These are phyloP conservation scores for Galeopsomyia nigrocyanea DNA, from an alignment of 2,888 invertebrate species.

Conservation along the genomic window DNA sequence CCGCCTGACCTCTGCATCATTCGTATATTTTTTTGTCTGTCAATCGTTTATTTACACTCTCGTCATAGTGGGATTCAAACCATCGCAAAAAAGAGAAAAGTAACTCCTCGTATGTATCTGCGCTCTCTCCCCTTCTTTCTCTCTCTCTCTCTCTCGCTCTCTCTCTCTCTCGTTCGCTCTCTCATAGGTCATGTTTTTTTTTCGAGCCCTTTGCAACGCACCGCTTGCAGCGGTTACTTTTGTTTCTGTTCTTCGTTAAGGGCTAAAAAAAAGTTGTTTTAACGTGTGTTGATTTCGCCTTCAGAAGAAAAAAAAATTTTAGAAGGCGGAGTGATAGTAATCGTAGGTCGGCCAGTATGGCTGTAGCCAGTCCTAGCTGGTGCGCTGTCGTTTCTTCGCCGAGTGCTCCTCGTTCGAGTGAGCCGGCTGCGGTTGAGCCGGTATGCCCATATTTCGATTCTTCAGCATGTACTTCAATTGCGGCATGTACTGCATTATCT, in stretches of 20 bases:
- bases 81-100: constrained; percentile 6
- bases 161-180: neutral
- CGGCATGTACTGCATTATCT: constrained; percentile 87
- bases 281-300: neutral
- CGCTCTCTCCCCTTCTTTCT: neutral
- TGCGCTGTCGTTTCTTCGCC: constrained; percentile 71
- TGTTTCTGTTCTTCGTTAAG: neutral
- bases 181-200: no score
- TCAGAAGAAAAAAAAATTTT: constrained; percentile 34
- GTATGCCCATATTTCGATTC: constrained; percentile 66
- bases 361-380: constrained; percentile 76
- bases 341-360: constrained; percentile 69
- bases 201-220: neutral
- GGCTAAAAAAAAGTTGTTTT: neutral
- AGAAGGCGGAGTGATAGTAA: constrained; percentile 68
- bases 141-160: neutral
- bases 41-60: constrained; percentile 45
- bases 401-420: constrained; percentile 66
- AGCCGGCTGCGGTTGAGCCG: constrained; percentile 58
- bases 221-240: neutral
- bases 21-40: constrained; percentile 31
- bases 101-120: neutral
- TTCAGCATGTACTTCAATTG: constrained; percentile 89
- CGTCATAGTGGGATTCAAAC: constrained; percentile 25
- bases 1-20: constrained; percentile 34